Conservation (phyloP, 2,113 vertebrate species). For the Pteruthius melanotis region DNA sequence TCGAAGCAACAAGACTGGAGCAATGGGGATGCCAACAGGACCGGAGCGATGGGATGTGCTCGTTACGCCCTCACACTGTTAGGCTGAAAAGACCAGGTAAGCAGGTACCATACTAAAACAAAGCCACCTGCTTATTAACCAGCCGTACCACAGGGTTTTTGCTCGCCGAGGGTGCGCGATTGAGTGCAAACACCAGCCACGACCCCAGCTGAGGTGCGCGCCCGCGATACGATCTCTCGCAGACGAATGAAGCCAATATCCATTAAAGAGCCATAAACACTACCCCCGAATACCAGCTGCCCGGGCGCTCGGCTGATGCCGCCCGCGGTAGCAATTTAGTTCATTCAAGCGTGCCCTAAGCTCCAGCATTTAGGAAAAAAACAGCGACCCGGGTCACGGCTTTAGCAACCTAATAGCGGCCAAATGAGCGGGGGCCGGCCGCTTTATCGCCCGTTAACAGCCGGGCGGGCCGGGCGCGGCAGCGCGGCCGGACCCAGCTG, state of each 20-base stretch:
- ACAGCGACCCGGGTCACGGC: slow-evolving; percentile 62
- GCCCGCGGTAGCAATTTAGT: slow-evolving; percentile 42
- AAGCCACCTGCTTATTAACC: accelerated
- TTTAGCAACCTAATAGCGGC: slow-evolving; percentile 70
- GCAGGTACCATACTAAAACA: not conserved
- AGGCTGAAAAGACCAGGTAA: not conserved
- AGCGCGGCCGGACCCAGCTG: not conserved
- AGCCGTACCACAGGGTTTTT: not conserved
- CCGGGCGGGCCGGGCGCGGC: not conserved
- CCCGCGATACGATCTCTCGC: slow-evolving; percentile 25
- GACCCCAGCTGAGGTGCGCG: not conserved
- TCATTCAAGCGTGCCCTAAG: slow-evolving; percentile 54
- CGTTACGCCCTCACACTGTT: too few species aligned
- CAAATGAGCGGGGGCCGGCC: slow-evolving; percentile 68
- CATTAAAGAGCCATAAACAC: slow-evolving; percentile 73
- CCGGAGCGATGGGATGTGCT: not conserved
- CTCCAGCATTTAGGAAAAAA: slow-evolving; percentile 65
- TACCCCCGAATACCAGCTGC: slow-evolving; percentile 12
- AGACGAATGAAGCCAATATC: not conserved
- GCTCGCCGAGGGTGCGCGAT: accelerated
- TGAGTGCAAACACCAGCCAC: not conserved
- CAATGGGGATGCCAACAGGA: too few species aligned
- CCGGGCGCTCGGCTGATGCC: not conserved
- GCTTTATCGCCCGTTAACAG: slow-evolving; percentile 53
- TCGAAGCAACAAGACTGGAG: not conserved